A percentile compares a stretch with the other conserved stretches of the same genome.
Evolutionary conservation across 2,797 vertebrate genomes (phyloP).

Genomic region (Intellagama lesueurii): DNA sequence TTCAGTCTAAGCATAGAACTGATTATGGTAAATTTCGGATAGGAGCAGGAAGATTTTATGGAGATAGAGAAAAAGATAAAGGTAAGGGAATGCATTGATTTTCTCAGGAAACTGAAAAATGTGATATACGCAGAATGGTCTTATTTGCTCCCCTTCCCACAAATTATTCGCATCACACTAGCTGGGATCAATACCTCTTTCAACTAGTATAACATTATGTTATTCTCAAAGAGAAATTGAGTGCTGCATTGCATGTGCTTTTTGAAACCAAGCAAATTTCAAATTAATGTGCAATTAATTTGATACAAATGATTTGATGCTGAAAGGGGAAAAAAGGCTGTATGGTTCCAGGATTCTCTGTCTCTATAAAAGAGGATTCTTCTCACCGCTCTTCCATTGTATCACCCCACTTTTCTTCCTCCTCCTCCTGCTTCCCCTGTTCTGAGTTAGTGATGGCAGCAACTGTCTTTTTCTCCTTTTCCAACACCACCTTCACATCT

Average conservation of each 20-base stretch:
- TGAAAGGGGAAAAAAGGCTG: background rate
- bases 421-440: background rate
- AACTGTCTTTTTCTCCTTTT: background rate
- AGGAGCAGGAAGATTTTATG: conserved; percentile 83
- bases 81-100: conserved; percentile 67
- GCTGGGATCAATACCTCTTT: background rate
- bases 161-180: background rate
- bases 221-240: background rate
- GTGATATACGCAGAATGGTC: background rate
- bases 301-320: background rate
- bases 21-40: conserved; percentile 86
- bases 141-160: background rate
- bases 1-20: conserved; percentile 84
- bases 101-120: conserved; percentile 21
- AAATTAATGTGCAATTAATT: background rate
- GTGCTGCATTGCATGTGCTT: background rate
- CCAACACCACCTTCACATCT: too few species aligned
- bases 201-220: background rate
- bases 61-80: conserved; percentile 86
- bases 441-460: background rate
- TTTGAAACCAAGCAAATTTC: background rate
- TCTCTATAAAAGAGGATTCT: too few species aligned
- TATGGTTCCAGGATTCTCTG: too few species aligned
- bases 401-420: background rate
- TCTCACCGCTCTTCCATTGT: background rate